phyloP scores from a whole-genome alignment of 2,888 invertebrate species.

The Drosophila borborema region DNA sequence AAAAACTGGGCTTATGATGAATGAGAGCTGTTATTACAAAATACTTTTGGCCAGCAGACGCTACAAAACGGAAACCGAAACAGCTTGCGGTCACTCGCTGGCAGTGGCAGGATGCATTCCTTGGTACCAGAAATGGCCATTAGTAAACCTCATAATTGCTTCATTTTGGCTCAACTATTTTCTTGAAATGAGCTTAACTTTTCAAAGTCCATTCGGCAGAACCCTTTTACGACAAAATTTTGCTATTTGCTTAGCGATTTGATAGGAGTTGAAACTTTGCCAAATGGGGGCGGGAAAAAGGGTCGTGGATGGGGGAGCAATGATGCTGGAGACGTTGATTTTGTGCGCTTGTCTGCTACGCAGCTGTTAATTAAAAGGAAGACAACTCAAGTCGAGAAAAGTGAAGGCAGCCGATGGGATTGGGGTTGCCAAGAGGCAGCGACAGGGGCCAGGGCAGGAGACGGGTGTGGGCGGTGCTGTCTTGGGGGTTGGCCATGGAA shows the following conservation, averaged over 20 bases:
- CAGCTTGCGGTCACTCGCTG: conserved; percentile 46
- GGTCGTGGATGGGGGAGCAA: conserved; percentile 12
- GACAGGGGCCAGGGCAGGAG: not conserved
- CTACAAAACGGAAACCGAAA: not conserved
- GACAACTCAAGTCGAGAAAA: conserved; percentile 73
- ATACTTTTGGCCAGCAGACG: conserved; percentile 42
- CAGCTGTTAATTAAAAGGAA: conserved; percentile 80
- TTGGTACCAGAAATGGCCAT: conserved; percentile 81
- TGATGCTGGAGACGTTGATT: conserved; percentile 47
- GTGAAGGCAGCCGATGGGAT: conserved; percentile 6
- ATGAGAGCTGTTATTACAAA: conserved; percentile 71
- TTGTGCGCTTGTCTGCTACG: conserved; percentile 68
- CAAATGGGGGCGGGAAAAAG: not conserved
- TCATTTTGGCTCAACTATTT: conserved; percentile 73
- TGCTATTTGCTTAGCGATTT: conserved; percentile 35
- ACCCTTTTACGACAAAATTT: conserved; percentile 44
- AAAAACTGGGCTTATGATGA: conserved; percentile 58
- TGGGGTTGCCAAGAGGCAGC: conserved; percentile 5
- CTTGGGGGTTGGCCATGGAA: conserved; percentile 40
- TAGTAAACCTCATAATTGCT: conserved; percentile 85
- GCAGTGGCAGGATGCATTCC: conserved; percentile 19
- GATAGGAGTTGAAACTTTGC: conserved; percentile 20
- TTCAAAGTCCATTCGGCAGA: conserved; percentile 15
- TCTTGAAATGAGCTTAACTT: conserved; percentile 52
- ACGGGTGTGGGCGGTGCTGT: not conserved